A percentile compares a stretch with the other conserved stretches of the same genome.
Evolutionary conservation across 2,888 invertebrate genomes (phyloP).

Genomic region (Dastarcus helophoroides): DNA sequence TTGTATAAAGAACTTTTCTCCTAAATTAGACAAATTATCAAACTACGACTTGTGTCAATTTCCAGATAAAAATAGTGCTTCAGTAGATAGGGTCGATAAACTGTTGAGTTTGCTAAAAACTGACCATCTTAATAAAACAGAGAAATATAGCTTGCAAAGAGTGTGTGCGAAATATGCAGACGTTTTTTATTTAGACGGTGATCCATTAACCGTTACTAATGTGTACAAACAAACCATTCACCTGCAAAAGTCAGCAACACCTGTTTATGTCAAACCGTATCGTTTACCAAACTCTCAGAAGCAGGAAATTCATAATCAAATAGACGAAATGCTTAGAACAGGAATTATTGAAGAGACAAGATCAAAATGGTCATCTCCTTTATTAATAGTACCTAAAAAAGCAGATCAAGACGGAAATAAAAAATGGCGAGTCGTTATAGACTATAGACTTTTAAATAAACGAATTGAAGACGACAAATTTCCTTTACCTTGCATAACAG

Average conservation of each 20-base stretch:
- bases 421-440: slow-evolving; percentile 9
- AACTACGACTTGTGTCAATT: no score
- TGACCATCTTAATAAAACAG: no score
- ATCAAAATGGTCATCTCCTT: slow-evolving; percentile 15
- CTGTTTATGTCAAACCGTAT: slow-evolving; percentile 18
- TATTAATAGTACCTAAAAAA: slow-evolving; percentile 8
- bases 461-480: slow-evolving; percentile 14
- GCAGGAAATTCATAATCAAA: no score
- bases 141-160: no score
- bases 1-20: no score
- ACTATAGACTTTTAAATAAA: slow-evolving; percentile 13
- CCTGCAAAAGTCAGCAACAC: slow-evolving; percentile 11
- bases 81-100: no score
- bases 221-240: slow-evolving; percentile 16
- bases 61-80: no score
- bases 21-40: no score
- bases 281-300: slow-evolving; percentile 16
- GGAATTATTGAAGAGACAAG: slow-evolving; percentile 17
- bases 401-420: slow-evolving; percentile 6
- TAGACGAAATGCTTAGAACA: slow-evolving; percentile 16
- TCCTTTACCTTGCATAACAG: slow-evolving; percentile 17
- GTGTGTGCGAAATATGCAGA: slow-evolving; percentile 15
- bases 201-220: slow-evolving; percentile 16
- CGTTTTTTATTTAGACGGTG: slow-evolving; percentile 15
- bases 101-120: no score